phyloP scores from a whole-genome alignment of 2,797 vertebrate genomes.

The Dendrocincla fuliginosa region DNA sequence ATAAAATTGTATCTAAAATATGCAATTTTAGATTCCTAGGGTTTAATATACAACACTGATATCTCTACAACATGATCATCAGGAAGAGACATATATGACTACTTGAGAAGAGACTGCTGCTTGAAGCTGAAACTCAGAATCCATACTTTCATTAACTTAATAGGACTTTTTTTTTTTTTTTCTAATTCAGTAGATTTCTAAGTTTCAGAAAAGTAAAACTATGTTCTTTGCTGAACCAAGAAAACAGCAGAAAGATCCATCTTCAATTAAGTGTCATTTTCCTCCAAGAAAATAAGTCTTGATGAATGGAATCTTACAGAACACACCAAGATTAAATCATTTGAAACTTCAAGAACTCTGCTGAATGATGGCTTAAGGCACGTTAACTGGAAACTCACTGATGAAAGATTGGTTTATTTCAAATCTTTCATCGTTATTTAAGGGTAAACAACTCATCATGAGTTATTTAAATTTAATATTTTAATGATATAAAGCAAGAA shows the following conservation, averaged over 20 bases:
- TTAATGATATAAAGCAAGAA: not conserved
- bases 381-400: not conserved
- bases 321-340: not conserved
- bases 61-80: not conserved
- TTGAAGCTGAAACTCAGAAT: not conserved
- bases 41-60: not conserved
- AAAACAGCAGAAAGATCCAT: not conserved
- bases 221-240: not conserved
- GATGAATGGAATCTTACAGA: slow-evolving; percentile 5
- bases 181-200: not conserved
- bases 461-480: not conserved
- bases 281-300: not conserved
- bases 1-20: not conserved
- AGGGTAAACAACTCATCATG: not conserved
- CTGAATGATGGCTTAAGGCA: not conserved
- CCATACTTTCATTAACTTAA: not conserved
- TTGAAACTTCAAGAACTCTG: not conserved
- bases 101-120: not conserved
- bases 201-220: not conserved
- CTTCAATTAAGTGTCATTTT: not conserved
- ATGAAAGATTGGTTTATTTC: slow-evolving; percentile 18
- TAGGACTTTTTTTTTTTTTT: too few species aligned
- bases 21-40: not conserved
- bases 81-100: not conserved
- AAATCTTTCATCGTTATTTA: not conserved